A percentile compares a stretch with the other conserved stretches of the same genome.
Evolutionary conservation across 2,888 invertebrate species (phyloP).

Genomic region (Linnaemya vulpina): DNA sequence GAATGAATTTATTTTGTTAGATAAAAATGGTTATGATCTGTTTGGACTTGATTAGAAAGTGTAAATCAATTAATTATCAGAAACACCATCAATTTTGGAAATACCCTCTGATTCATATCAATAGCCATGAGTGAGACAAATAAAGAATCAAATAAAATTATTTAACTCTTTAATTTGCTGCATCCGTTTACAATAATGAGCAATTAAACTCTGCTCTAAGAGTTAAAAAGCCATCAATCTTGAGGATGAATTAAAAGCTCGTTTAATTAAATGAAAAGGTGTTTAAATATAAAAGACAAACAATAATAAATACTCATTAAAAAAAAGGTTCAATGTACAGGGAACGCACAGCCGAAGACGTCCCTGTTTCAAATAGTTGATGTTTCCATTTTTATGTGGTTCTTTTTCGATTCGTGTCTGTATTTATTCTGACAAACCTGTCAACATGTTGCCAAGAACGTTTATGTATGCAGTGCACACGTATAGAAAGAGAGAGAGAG

Average conservation of each 20-base stretch:
- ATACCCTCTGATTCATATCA: constrained; percentile 9
- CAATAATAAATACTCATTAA: constrained; percentile 43
- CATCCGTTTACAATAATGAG: background rate
- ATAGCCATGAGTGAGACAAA: background rate
- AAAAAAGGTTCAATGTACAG: constrained; percentile 41
- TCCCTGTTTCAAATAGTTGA: background rate
- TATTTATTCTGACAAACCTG: constrained; percentile 68
- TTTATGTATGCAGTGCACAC: constrained; percentile 48
- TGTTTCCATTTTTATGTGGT: background rate
- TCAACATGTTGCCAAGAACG: constrained; percentile 71
- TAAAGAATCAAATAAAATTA: background rate
- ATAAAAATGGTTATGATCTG: no score
- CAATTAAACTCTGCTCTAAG: constrained; percentile 5
- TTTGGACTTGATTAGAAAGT: constrained; percentile 3
- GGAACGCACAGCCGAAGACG: background rate
- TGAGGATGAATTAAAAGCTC: constrained; percentile 50
- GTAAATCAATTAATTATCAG: background rate
- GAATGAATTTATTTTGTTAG: constrained; percentile 11
- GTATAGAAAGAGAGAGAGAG: background rate
- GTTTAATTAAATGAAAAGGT: constrained; percentile 52
- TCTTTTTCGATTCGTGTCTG: background rate
- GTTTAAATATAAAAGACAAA: constrained; percentile 38
- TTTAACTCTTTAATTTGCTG: background rate
- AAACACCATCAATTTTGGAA: background rate
- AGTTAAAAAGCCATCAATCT: constrained; percentile 19